Evolutionary conservation across 2,888 invertebrate species (phyloP).

Genomic region (Trichacis sp.): DNA sequence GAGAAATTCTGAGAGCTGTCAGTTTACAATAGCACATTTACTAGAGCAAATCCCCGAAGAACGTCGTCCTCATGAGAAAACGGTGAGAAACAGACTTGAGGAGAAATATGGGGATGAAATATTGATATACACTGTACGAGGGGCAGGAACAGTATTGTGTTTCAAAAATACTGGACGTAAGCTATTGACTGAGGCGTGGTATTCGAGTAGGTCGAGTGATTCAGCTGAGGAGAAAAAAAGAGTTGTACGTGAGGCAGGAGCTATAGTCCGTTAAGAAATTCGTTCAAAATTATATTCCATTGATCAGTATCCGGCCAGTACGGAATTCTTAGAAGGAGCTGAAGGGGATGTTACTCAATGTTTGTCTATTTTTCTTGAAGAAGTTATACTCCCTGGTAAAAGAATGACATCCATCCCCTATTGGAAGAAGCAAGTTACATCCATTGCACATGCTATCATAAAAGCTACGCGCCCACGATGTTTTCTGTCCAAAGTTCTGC

Average conservation of each 20-base stretch:
- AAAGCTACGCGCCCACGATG: conserved; percentile 52
- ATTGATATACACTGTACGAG: no score
- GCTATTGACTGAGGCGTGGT: conserved; percentile 39
- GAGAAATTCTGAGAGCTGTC: no score
- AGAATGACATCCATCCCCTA: not conserved
- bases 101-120: no score
- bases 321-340: conserved; percentile 9
- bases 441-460: conserved; percentile 36
- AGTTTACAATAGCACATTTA: no score
- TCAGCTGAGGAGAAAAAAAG: conserved; percentile 43
- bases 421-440: conserved; percentile 17
- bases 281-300: conserved; percentile 49
- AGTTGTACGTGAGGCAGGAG: conserved; percentile 55
- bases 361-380: conserved; percentile 46
- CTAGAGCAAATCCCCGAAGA: no score
- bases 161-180: no score
- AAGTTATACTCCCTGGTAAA: conserved; percentile 18
- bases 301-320: conserved; percentile 37
- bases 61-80: no score
- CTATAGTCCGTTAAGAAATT: conserved; percentile 54
- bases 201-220: conserved; percentile 49
- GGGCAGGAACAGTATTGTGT: no score
- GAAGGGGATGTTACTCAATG: conserved; percentile 40
- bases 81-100: no score
- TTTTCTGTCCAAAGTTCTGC: conserved; percentile 51